Base-by-base conservation (phyloP, 2,797 vertebrate genomes). In the Chlorospingus semifuscus region DNA sequence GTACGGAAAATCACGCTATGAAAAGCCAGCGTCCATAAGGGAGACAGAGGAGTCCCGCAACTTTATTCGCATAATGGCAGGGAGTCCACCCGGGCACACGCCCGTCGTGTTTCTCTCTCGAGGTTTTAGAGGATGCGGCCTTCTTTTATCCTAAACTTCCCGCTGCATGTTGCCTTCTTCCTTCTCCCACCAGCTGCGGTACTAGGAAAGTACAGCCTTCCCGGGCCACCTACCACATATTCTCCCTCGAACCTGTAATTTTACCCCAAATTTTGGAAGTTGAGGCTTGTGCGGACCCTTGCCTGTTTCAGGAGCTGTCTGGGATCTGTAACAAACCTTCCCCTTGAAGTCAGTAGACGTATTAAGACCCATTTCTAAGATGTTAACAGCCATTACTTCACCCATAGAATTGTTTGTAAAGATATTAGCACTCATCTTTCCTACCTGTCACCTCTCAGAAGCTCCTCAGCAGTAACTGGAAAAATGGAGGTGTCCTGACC, bases 41-140 rank as follows among this genome's bases (percentile, higher is more conserved):
- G 29, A 47, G 10, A 20, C 10, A 20, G 19, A 29, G 19, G 23
- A 24, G 41, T 42, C n/a, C 39, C 37, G 27, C 56, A 60, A 11
- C 34, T 55, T 47, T 14, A 20, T 46, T 55, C 10, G 3, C 30
- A 8, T 7, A 4, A n/a, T 11, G 8, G 34, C 12, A 39, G 49
- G 24, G 29, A 47, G 30, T 16, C 19, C 34, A 4, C 50, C 5
- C 16, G 4, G 8, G 7, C 34, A 16, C 29, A 24, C 0, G 1
- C 12, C 41, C 3, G 2, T 12, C 4, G 8, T 10, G 4, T 47
- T 63, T 46, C n/a, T 39, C 41, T 39, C 34, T 24, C n/a, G 3
- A 8, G 15, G 19, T 23, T 55, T 46, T 14, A 2, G 16, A 20
- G 23, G 15, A 3, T 3, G 6, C 24, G 23, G 30, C 16, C 24